Evolutionary conservation across 2,888 invertebrate species (phyloP), one percentile per base, ranked within the genome.

Genomic region (Bibio marci): DNA sequence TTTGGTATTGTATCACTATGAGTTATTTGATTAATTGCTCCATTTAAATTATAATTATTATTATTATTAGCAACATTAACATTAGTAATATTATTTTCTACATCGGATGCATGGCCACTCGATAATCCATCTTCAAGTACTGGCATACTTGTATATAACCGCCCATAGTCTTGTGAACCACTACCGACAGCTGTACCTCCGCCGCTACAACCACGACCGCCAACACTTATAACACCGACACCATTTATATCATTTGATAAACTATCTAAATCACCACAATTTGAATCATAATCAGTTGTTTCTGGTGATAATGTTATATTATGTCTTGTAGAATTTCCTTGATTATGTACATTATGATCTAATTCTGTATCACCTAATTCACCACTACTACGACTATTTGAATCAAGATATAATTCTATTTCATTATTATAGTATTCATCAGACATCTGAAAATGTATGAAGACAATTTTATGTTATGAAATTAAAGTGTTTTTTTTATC

Each of bases 51-150:
- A 30, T 30, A 19, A 34, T 31, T 32, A 38, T 30, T 42, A 36
- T 39, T 43, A 41, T 40, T 41, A 34, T 31, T 43, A 37, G 30
- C 41, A 39, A 43, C 37, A 42, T 33, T 42, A 19, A 25, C 34
- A 33, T 32, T 37, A 13, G 39, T 37, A 58, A 81, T 82, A 55
- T 86, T 85, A 58, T 86, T 86, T 61, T 92, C 92, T 0, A 78
- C 83, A 57, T 92, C 92, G 41, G 90, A 90, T 1, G 81, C 87
- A 57, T 91, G 90, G 4, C 91, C 91, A 39, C 91, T 91, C 4
- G 91, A 91, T 41, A 94, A 64, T 0, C 91, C 92, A 59, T 94
- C 94, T 57, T 92, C 91, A 30, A 94, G 72, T 14, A 88, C 80
- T 1, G 94, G 94, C 81, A 94, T 82, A 51, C 76, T 76, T 22